A percentile compares a stretch with the other conserved stretches of the same genome.
phyloP scores from a whole-genome alignment of 2,113 vertebrate genomes.

The Peromyscus californicus region DNA sequence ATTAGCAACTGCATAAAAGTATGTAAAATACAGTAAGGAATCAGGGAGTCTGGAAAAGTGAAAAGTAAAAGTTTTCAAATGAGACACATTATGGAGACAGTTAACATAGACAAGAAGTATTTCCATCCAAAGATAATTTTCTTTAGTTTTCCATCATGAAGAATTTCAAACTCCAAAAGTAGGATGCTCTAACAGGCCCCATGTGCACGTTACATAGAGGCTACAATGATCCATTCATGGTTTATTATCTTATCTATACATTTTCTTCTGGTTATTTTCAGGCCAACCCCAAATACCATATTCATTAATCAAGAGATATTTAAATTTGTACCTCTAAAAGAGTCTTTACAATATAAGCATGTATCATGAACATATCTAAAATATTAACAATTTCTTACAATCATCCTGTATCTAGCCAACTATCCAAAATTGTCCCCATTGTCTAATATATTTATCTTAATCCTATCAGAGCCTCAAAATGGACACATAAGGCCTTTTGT shows the following conservation, averaged over 20 bases:
- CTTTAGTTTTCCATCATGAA: constrained; percentile 43
- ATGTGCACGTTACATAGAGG: background rate
- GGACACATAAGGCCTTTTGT: background rate
- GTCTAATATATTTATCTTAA: background rate
- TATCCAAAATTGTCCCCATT: constrained; percentile 8
- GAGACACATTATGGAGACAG: constrained; percentile 2
- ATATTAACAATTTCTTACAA: constrained; percentile 31
- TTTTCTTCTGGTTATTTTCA: constrained; percentile 37
- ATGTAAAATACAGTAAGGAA: constrained; percentile 23
- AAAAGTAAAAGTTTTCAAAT: constrained; percentile 5
- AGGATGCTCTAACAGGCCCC: background rate
- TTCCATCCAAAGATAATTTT: constrained; percentile 61
- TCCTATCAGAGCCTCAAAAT: constrained; percentile 17
- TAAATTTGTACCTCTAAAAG: constrained; percentile 43
- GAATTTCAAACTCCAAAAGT: constrained; percentile 31
- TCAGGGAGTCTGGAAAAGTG: constrained; percentile 46
- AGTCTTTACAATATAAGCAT: background rate
- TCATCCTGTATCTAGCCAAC: background rate
- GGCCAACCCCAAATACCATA: background rate
- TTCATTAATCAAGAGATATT: constrained; percentile 40
- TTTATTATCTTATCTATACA: background rate
- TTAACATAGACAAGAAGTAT: constrained; percentile 22
- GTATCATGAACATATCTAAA: constrained; percentile 23
- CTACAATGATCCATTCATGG: background rate
- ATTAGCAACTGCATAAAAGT: constrained; percentile 52